Percentiles rank a stretch among this genome's conserved stretches.
Evolutionary conservation across 2,113 vertebrate species (phyloP).

Genomic region (Thymallus thymallus): DNA sequence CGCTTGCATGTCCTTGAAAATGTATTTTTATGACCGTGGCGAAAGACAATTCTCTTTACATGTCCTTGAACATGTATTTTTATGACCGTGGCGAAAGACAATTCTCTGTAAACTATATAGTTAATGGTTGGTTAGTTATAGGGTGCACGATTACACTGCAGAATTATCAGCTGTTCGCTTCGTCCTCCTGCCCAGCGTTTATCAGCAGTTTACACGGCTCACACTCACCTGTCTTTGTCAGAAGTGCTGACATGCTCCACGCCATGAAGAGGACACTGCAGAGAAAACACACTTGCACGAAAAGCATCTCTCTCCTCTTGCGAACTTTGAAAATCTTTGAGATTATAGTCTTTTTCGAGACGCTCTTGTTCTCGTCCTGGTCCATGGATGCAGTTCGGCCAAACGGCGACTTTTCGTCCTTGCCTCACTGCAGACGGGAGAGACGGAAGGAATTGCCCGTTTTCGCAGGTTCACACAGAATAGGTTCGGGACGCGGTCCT

Average conservation of each 20-base stretch:
- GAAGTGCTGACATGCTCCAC: conserved; percentile 83
- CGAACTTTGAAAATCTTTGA: conserved; percentile 88
- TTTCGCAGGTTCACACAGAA: conserved; percentile 46
- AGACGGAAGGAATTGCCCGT: conserved; percentile 42
- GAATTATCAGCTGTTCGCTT: conserved; percentile 40
- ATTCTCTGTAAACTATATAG: neutral
- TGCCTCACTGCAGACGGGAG: conserved; percentile 34
- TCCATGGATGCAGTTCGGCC: conserved; percentile 58
- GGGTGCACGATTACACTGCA: conserved; percentile 57
- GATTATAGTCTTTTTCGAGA: conserved; percentile 72
- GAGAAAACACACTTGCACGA: conserved; percentile 87
- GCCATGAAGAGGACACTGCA: conserved; percentile 87
- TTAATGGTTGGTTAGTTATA: neutral
- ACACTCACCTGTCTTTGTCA: conserved; percentile 85
- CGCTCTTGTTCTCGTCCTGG: conserved; percentile 53
- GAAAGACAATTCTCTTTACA: neutral
- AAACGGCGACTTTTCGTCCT: conserved; percentile 48
- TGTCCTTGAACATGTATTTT: conserved; percentile 45
- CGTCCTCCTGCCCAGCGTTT: conserved; percentile 21
- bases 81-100: neutral
- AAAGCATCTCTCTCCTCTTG: conserved; percentile 88
- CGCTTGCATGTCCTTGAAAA: conserved; percentile 45
- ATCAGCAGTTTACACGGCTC: conserved; percentile 11
- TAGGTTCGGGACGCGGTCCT: conserved; percentile 53
- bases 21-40: neutral